These are phyloP conservation scores for Ganaspis brasiliensis DNA, from an alignment of 2,888 invertebrate species.

Conservation along the genomic window DNA sequence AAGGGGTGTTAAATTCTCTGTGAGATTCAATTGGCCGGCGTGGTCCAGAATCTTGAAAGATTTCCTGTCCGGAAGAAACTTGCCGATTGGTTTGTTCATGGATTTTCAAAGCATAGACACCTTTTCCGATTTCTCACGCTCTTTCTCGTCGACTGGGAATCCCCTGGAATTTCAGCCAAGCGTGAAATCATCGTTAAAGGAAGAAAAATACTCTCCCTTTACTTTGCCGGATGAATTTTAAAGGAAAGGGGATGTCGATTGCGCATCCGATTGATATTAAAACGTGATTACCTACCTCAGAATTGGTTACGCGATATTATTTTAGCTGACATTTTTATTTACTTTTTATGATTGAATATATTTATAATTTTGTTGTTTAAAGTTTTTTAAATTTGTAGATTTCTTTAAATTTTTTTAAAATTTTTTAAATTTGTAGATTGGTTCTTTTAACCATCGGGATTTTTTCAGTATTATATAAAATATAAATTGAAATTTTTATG, in stretches of 20 bases:
- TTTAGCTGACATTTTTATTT: background rate
- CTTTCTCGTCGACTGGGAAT: constrained; percentile 27
- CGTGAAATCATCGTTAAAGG: constrained; percentile 40
- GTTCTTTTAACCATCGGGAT: no score
- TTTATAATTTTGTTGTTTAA: no score
- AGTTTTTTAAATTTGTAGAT: no score
- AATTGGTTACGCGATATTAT: background rate
- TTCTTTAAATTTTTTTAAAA: no score
- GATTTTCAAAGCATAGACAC: constrained; percentile 53
- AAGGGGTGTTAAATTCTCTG: constrained; percentile 79
- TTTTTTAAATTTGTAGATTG: no score
- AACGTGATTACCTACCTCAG: background rate
- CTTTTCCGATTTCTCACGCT: constrained; percentile 45
- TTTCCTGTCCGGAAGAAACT: constrained; percentile 75
- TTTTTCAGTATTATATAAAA: no score
- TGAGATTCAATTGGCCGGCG: constrained; percentile 79
- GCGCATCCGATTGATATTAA: constrained; percentile 29
- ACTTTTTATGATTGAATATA: no score
- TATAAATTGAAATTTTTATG: no score
- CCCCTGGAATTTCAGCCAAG: constrained; percentile 23
- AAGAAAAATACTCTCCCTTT: constrained; percentile 42
- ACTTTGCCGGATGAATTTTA: constrained; percentile 20
- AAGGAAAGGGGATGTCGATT: constrained; percentile 19
- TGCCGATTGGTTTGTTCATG: constrained; percentile 65
- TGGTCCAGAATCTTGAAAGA: constrained; percentile 66